Evolutionary conservation across 2,888 invertebrate genomes (phyloP).

Genomic region (Mimumesa dahlbomi): DNA sequence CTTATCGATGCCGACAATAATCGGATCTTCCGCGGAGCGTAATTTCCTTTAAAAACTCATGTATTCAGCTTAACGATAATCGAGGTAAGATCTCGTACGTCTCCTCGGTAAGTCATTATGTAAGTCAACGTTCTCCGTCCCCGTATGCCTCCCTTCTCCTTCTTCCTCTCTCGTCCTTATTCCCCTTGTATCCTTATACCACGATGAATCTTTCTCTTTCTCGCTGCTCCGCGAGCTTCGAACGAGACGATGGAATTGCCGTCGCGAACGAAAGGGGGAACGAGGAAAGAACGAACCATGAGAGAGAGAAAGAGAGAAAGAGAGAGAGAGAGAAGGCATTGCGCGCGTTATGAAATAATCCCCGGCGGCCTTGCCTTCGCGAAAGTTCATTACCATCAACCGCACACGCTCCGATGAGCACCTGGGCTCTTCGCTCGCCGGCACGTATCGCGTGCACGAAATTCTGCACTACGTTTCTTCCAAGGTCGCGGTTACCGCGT

Average conservation of each 20-base stretch:
- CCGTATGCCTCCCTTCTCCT: conserved; percentile 29
- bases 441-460: conserved; percentile 63
- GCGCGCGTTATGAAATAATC: conserved; percentile 76
- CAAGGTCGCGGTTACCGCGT: conserved; percentile 55
- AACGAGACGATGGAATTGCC: too few relatives aligned
- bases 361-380: conserved; percentile 76
- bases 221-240: conserved; percentile 4
- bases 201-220: conserved; percentile 10
- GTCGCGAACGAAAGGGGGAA: neutral
- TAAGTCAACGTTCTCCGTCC: conserved; percentile 53
- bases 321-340: conserved; percentile 35
- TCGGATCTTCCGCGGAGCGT: conserved; percentile 28
- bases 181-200: too few relatives aligned
- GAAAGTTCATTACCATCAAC: conserved; percentile 80
- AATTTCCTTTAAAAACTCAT: conserved; percentile 18
- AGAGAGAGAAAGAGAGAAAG: conserved; percentile 11
- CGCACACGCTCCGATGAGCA: conserved; percentile 66
- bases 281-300: conserved; percentile 8
- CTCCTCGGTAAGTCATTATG: conserved; percentile 45
- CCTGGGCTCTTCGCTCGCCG: conserved; percentile 39
- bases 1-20: conserved; percentile 37
- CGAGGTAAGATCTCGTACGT: conserved; percentile 46
- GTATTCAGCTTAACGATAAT: conserved; percentile 45
- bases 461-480: conserved; percentile 55
- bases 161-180: conserved; percentile 16